Percentiles rank a stretch among this genome's conserved stretches.
These are phyloP conservation scores for Linnaemya tessellans DNA, from an alignment of 2,888 invertebrate species.

Conservation along the genomic window DNA sequence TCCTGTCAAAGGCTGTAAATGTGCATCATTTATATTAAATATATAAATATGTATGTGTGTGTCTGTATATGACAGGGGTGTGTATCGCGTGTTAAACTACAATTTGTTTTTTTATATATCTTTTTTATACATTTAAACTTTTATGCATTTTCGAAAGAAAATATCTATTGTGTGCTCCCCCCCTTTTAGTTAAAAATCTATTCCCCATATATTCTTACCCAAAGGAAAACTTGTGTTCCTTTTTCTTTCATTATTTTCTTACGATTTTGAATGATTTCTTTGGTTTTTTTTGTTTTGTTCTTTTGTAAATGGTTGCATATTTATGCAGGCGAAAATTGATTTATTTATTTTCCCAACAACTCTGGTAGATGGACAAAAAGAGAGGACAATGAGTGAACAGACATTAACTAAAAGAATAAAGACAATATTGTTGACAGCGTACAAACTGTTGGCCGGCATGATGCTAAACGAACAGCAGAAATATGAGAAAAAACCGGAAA, in stretches of 20 bases:
- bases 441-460: slow-evolving; percentile 62
- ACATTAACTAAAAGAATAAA: slow-evolving; percentile 21
- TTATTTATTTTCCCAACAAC: slow-evolving; percentile 70
- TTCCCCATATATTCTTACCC: slow-evolving; percentile 7
- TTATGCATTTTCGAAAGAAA: background rate
- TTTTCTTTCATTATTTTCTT: background rate
- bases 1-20: background rate
- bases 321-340: slow-evolving; percentile 69
- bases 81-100: slow-evolving; percentile 65
- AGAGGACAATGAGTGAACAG: slow-evolving; percentile 15
- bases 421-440: slow-evolving; percentile 63
- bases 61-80: slow-evolving; percentile 32
- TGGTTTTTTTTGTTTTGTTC: slow-evolving; percentile 50
- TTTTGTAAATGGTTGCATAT: slow-evolving; percentile 63
- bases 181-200: background rate
- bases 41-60: background rate
- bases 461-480: slow-evolving; percentile 22
- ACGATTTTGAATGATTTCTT: slow-evolving; percentile 43
- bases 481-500: slow-evolving; percentile 39
- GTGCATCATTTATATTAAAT: slow-evolving; percentile 6
- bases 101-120: slow-evolving; percentile 61
- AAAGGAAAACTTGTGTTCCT: slow-evolving; percentile 42
- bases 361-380: slow-evolving; percentile 18
- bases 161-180: slow-evolving; percentile 48
- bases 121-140: slow-evolving; percentile 19